A percentile compares a stretch with the other conserved stretches of the same genome.
These are phyloP conservation scores for Cricetomys ansorgei DNA, from an alignment of 2,113 vertebrate genomes.

Conservation along the genomic window DNA sequence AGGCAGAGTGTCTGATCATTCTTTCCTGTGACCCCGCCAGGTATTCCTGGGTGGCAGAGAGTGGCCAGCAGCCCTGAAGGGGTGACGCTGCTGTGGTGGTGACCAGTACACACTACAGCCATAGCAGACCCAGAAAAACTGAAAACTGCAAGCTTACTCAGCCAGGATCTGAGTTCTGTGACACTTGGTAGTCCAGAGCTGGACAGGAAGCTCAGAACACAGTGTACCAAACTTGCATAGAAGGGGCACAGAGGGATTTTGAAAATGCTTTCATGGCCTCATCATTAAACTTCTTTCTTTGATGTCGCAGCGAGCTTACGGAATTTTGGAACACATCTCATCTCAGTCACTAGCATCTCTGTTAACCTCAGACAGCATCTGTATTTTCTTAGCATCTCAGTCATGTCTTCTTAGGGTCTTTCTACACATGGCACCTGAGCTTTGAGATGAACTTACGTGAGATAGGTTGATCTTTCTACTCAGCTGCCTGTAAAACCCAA, in stretches of 20 bases:
- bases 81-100: not conserved
- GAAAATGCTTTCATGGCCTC: conserved; percentile 73
- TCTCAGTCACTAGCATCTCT: not conserved
- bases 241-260: conserved; percentile 87
- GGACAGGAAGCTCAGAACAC: conserved; percentile 79
- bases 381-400: not conserved
- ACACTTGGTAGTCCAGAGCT: conserved; percentile 73
- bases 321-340: not conserved
- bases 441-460: not conserved
- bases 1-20: not conserved
- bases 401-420: not conserved
- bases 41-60: not conserved
- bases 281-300: not conserved
- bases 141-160: conserved; percentile 73
- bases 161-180: conserved; percentile 81
- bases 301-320: not conserved
- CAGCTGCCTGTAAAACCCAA: not conserved
- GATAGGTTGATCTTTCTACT: not conserved
- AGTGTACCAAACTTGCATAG: conserved; percentile 82
- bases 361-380: not conserved
- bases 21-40: too few relatives aligned
- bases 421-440: not conserved
- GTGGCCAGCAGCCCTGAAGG: too few relatives aligned
- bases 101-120: not conserved
- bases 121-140: not conserved